These are phyloP conservation scores for Synanthedon myopaeformis DNA, from an alignment of 2,888 invertebrate species.

Conservation along the genomic window DNA sequence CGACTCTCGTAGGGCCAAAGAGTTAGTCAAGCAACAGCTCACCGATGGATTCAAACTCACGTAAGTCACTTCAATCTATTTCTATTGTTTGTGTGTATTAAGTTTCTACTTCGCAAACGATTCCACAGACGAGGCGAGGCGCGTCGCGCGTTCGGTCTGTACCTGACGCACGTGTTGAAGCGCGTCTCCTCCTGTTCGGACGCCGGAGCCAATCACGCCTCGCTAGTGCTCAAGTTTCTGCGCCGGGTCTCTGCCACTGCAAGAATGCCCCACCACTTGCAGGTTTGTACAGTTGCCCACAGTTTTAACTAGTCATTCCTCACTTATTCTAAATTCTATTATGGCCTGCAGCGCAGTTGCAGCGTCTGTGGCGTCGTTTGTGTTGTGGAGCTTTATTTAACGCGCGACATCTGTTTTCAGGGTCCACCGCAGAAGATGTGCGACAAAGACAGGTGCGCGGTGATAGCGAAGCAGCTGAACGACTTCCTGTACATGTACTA, in stretches of 20 bases:
- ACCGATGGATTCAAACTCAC: constrained; percentile 75
- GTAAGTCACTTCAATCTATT: constrained; percentile 43
- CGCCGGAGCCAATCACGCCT: constrained; percentile 68
- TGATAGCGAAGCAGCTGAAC: constrained; percentile 85
- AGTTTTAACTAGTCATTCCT: neutral
- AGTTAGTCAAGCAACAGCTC: constrained; percentile 71
- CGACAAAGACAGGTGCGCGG: constrained; percentile 85
- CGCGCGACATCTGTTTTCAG: constrained; percentile 40
- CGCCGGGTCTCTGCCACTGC: constrained; percentile 78
- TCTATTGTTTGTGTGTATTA: too few species aligned
- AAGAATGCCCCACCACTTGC: constrained; percentile 73
- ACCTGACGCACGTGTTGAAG: constrained; percentile 79
- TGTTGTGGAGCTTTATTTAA: too few species aligned
- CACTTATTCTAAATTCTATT: too few species aligned
- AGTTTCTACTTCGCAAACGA: too few species aligned
- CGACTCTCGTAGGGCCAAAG: constrained; percentile 69
- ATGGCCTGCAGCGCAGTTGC: too few species aligned
- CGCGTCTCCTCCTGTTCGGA: constrained; percentile 71
- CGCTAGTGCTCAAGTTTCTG: constrained; percentile 81
- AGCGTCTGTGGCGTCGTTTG: too few species aligned
- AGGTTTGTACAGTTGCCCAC: constrained; percentile 37
- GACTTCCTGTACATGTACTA: constrained; percentile 88
- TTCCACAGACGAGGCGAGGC: constrained; percentile 68
- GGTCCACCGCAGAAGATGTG: constrained; percentile 78
- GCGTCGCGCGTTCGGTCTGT: constrained; percentile 82